A percentile compares a stretch with the other conserved stretches of the same genome.
Conservation (phyloP, 2,888 invertebrate genomes). For the Leptinotarsa haldemani region DNA sequence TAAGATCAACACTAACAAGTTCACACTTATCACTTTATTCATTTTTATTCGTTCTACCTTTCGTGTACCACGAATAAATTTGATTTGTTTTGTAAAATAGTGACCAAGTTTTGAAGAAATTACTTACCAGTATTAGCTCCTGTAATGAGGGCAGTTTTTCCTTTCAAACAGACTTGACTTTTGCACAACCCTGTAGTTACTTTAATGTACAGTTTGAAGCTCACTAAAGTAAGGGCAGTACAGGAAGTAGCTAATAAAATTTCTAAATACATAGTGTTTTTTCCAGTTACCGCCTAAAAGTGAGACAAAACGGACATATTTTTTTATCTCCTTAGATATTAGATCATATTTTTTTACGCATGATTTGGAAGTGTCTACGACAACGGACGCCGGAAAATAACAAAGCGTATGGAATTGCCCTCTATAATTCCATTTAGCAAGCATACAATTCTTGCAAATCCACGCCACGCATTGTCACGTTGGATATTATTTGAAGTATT, state of each 20-base stretch:
- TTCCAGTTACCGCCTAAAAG: background rate
- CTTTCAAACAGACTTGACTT: conserved; percentile 56
- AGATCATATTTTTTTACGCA: background rate
- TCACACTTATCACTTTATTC: too few species aligned
- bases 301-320: background rate
- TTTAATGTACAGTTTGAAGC: conserved; percentile 45
- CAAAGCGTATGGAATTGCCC: too few species aligned
- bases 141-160: conserved; percentile 61
- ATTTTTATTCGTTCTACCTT: too few species aligned
- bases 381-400: too few species aligned
- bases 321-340: background rate
- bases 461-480: too few species aligned
- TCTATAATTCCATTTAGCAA: too few species aligned
- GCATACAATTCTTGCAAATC: too few species aligned
- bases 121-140: conserved; percentile 58
- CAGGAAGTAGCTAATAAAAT: conserved; percentile 16
- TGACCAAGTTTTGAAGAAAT: background rate
- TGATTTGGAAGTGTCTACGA: too few species aligned
- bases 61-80: too few species aligned
- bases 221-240: conserved; percentile 14
- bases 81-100: too few species aligned
- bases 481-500: too few species aligned
- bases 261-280: conserved; percentile 1
- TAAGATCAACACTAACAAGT: too few species aligned
- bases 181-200: conserved; percentile 53